A percentile compares a stretch with the other conserved stretches of the same genome.
Evolutionary conservation across 2,113 vertebrate species (phyloP).

Genomic region (Hypanus sabinus): DNA sequence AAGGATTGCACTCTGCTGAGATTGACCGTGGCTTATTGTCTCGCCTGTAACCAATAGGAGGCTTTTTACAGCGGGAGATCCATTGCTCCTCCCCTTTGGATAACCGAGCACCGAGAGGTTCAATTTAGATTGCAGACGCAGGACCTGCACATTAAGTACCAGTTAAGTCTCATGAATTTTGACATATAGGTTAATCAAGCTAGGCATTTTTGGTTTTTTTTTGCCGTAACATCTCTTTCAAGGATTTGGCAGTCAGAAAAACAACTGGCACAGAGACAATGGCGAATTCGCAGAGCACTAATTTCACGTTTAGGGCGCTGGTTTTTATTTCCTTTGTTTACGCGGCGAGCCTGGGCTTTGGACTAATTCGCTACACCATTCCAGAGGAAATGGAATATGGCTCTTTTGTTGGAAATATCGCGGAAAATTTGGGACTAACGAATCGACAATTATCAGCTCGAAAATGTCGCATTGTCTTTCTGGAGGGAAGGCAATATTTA

Average conservation of each 20-base stretch:
- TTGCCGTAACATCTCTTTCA: not conserved
- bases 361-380: not conserved
- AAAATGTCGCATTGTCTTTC: not conserved
- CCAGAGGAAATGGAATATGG: slow-evolving; percentile 36
- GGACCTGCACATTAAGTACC: too few species aligned
- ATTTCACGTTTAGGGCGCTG: not conserved
- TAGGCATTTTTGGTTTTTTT: not conserved
- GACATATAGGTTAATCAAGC: not conserved
- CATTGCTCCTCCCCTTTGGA: not conserved
- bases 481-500: slow-evolving; percentile 45
- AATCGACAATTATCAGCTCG: not conserved
- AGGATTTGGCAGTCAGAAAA: not conserved
- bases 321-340: not conserved
- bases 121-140: not conserved
- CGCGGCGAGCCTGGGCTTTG: not conserved
- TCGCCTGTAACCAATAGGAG: not conserved
- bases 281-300: not conserved
- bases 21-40: not conserved
- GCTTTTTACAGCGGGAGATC: not conserved
- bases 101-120: not conserved
- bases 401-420: not conserved
- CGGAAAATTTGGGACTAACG: slow-evolving; percentile 17
- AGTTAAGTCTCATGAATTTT: not conserved
- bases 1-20: not conserved
- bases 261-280: not conserved